Conservation (phyloP, 2,888 invertebrate species). For the Camponotus fellah region DNA sequence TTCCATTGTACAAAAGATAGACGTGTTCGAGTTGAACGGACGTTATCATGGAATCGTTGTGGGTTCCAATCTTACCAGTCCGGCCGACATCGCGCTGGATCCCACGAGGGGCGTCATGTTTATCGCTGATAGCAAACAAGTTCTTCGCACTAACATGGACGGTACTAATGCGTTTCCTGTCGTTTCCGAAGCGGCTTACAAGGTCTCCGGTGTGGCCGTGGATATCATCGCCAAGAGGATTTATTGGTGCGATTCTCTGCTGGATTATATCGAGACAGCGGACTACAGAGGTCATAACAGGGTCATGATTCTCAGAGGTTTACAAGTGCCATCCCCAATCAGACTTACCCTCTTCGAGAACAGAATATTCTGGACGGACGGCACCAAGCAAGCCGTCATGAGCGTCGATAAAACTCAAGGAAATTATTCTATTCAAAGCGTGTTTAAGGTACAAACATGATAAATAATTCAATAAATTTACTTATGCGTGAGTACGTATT, state of each 20-base stretch:
- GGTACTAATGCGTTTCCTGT: conserved; percentile 94
- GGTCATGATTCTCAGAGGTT: conserved; percentile 93
- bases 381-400: conserved; percentile 95
- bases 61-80: conserved; percentile 96
- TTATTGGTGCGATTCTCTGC: conserved; percentile 98
- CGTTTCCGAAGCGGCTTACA: conserved; percentile 96
- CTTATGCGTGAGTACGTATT: not conserved
- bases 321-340: conserved; percentile 95
- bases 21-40: conserved; percentile 96
- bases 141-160: conserved; percentile 97
- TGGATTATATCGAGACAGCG: conserved; percentile 98
- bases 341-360: conserved; percentile 95
- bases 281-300: conserved; percentile 96
- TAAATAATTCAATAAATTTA: not conserved
- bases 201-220: conserved; percentile 96
- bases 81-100: conserved; percentile 97
- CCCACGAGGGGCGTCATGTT: conserved; percentile 96
- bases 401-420: conserved; percentile 95
- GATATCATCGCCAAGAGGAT: conserved; percentile 96
- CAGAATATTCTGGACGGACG: conserved; percentile 96
- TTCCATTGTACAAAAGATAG: conserved; percentile 96
- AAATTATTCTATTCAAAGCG: conserved; percentile 91
- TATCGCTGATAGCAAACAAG: conserved; percentile 94
- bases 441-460: conserved; percentile 90
- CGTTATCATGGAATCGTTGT: conserved; percentile 96